Evolutionary conservation across 2,888 invertebrate genomes (phyloP), one percentile per base, ranked within the genome.

Genomic region (Diaprepes abbreviatus): DNA sequence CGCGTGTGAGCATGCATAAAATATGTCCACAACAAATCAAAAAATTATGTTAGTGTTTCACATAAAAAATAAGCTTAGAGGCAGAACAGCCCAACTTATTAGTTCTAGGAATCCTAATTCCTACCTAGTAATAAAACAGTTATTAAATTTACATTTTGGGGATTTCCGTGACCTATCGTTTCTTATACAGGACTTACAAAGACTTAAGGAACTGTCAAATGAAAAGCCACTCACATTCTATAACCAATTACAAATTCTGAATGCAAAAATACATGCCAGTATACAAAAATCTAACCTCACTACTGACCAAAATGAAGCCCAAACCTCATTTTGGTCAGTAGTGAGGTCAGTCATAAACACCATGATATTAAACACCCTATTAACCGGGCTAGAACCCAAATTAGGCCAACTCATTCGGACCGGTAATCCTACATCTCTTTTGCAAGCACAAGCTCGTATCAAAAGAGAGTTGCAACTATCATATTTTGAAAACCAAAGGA

Each of bases 21-120:
- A 50, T 10, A 66, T 59, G 59, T 21, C 58, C 1, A 35, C 40
- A 2, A 36, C 31, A 10, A 35, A 66, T 36, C 66, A 66, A 45
- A 45, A 48, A 28, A 17, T 36, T 35, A 28, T 66, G 3, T 31
- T 66, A 24, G 48, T 36, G 7, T 19, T 67, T 40, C 54, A 54
- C 33, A 54, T 68, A 62, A 68, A 62, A 63, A 69, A 64, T 48
- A 64, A 69, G 45, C 24, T 63, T 31, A 63, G 16, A 50, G 52
- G 64, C 21, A 28, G 40, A 17, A 50, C 68, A 17, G 59, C 59
- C 16, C 48, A 69, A 58, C 43, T 69, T 38, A 43, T 69, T 3
- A 69, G 40, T 35, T 69, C 64, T 21, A 40, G 69, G 40, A 68
- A 68, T 36, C 62, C 63, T 21, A 16, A 3, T 40, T 36, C 55